Evolutionary conservation across 2,797 vertebrate species (phyloP).

Genomic region (Menidia menidia): DNA sequence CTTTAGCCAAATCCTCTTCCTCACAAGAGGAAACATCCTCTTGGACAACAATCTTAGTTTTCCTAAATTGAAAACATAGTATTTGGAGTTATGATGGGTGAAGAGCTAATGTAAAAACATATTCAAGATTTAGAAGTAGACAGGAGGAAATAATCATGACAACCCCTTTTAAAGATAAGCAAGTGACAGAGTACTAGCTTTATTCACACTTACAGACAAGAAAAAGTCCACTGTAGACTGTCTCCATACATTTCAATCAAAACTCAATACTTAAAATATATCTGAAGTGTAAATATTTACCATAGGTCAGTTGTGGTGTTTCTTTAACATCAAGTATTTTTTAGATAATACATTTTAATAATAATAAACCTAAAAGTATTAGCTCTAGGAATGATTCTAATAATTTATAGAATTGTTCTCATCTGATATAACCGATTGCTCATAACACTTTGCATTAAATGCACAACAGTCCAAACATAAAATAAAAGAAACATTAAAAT

Average conservation of each 20-base stretch:
- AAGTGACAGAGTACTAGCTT: conserved; percentile 64
- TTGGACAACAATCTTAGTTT: too few species aligned
- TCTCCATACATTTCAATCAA: conserved; percentile 61
- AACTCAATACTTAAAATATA: conserved; percentile 72
- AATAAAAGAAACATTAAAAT: conserved; percentile 63
- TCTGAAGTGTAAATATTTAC: conserved; percentile 51
- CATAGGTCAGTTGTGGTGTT: conserved; percentile 54
- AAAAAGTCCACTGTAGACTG: conserved; percentile 54
- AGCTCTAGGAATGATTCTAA: conserved; percentile 61
- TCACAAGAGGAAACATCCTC: too few species aligned
- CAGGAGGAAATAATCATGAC: too few species aligned
- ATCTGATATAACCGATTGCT: conserved; percentile 39
- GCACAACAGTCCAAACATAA: conserved; percentile 56
- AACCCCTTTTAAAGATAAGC: too few species aligned
- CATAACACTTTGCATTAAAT: conserved; percentile 62
- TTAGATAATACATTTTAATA: conserved; percentile 55
- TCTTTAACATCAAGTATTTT: conserved; percentile 53
- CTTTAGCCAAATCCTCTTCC: too few species aligned
- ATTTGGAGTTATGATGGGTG: too few species aligned
- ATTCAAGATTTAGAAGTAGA: too few species aligned
- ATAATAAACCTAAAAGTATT: conserved; percentile 64
- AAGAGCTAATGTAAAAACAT: too few species aligned
- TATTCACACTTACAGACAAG: conserved; percentile 67
- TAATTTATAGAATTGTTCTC: conserved; percentile 74
- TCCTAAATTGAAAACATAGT: too few species aligned